A percentile compares a stretch with the other conserved stretches of the same genome.
Evolutionary conservation across 2,888 invertebrate species (phyloP).

Genomic region (Limnephilus rhombicus): DNA sequence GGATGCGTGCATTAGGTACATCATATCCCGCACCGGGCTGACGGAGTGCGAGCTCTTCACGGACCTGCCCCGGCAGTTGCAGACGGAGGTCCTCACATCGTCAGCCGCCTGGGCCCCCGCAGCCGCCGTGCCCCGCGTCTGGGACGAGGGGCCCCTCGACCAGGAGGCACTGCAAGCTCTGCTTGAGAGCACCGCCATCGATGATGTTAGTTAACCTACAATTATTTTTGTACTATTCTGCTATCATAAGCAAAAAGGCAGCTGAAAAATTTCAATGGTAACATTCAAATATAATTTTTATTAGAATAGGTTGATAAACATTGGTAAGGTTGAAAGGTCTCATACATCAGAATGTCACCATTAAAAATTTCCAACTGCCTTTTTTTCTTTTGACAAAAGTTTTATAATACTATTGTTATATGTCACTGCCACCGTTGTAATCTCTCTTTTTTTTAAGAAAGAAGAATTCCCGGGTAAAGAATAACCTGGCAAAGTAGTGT

Average conservation of each 20-base stretch:
- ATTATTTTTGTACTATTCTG: neutral
- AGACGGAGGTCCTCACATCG: slow-evolving; percentile 77
- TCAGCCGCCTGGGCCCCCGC: slow-evolving; percentile 67
- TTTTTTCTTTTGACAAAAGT: no score
- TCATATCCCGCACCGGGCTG: slow-evolving; percentile 76
- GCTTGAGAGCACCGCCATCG: slow-evolving; percentile 39
- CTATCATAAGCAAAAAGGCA: no score
- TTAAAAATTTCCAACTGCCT: no score
- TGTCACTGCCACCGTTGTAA: no score
- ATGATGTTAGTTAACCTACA: slow-evolving; percentile 51
- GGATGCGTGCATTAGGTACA: slow-evolving; percentile 76
- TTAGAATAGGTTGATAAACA: no score
- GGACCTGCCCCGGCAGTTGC: slow-evolving; percentile 78
- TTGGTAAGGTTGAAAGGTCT: no score
- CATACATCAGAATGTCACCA: no score
- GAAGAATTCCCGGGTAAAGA: no score
- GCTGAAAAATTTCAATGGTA: no score
- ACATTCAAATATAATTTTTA: no score
- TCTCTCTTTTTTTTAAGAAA: no score
- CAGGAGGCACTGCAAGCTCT: slow-evolving; percentile 46
- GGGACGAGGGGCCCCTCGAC: slow-evolving; percentile 28
- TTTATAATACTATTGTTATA: neutral
- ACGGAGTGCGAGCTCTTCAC: slow-evolving; percentile 78
- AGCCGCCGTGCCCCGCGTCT: neutral
- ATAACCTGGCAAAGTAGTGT: no score